Evolutionary conservation across 2,888 invertebrate genomes (phyloP).

Genomic region (Macrosoma leucophasiata): DNA sequence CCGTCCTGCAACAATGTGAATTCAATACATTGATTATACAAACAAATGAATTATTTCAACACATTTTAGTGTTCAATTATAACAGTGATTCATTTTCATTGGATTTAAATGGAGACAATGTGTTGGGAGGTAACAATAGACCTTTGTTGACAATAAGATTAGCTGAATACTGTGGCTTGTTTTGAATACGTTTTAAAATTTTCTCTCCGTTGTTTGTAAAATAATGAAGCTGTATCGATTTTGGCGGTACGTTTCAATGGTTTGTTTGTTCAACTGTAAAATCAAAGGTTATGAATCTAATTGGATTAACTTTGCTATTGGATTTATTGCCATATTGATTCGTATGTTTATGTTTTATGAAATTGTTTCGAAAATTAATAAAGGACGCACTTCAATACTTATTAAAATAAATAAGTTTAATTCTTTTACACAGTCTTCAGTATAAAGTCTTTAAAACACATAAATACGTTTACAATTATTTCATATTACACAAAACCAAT

Average conservation of each 20-base stretch:
- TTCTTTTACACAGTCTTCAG: no score
- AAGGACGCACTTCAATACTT: no score
- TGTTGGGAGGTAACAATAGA: slow-evolving; percentile 66
- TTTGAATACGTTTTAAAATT: slow-evolving; percentile 61
- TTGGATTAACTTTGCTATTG: no score
- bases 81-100: slow-evolving; percentile 70
- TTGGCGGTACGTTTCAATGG: slow-evolving; percentile 8
- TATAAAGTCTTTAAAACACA: no score
- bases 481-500: no score
- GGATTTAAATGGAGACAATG: slow-evolving; percentile 69
- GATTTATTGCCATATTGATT: no score
- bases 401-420: no score
- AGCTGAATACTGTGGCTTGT: slow-evolving; percentile 72
- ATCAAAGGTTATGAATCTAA: no score
- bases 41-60: slow-evolving; percentile 68
- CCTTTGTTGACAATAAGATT: slow-evolving; percentile 71
- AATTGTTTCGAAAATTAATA: no score
- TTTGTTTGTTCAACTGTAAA: no score
- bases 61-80: slow-evolving; percentile 67
- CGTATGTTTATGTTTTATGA: no score
- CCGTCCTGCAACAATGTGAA: slow-evolving; percentile 46
- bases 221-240: slow-evolving; percentile 30
- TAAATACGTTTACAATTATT: no score
- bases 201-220: slow-evolving; percentile 66
- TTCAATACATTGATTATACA: slow-evolving; percentile 39